Evolutionary conservation across 2,797 vertebrate species (phyloP).

Genomic region (Onychomys torridus): DNA sequence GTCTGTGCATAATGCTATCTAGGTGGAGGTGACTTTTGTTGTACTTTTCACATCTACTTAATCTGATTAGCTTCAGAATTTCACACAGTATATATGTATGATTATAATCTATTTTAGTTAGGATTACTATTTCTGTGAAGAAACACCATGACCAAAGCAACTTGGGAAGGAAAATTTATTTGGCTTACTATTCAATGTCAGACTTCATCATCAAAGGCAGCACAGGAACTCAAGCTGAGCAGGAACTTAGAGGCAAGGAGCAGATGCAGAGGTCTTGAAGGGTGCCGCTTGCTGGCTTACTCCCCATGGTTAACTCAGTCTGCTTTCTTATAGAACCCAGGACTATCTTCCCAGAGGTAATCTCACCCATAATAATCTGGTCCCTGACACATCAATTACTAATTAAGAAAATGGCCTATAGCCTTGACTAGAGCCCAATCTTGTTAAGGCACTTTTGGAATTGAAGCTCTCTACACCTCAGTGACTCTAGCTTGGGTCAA

Average conservation of each 20-base stretch:
- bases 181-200: background rate
- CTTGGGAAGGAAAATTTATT: background rate
- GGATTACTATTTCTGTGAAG: background rate
- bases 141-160: background rate
- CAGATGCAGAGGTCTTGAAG: background rate
- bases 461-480: background rate
- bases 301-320: background rate
- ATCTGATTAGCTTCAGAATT: background rate
- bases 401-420: background rate
- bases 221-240: background rate
- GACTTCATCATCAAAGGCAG: background rate
- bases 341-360: background rate
- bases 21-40: background rate
- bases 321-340: background rate
- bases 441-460: background rate
- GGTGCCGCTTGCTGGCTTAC: background rate
- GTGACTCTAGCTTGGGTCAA: background rate
- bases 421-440: background rate
- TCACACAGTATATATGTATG: background rate
- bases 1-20: background rate
- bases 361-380: background rate
- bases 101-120: background rate
- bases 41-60: constrained; percentile 16
- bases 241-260: background rate
- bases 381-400: background rate